Evolutionary conservation across 2,113 vertebrate genomes (phyloP), one percentile per base, ranked within the genome.

Genomic region (Cynopterus brachyotis): DNA sequence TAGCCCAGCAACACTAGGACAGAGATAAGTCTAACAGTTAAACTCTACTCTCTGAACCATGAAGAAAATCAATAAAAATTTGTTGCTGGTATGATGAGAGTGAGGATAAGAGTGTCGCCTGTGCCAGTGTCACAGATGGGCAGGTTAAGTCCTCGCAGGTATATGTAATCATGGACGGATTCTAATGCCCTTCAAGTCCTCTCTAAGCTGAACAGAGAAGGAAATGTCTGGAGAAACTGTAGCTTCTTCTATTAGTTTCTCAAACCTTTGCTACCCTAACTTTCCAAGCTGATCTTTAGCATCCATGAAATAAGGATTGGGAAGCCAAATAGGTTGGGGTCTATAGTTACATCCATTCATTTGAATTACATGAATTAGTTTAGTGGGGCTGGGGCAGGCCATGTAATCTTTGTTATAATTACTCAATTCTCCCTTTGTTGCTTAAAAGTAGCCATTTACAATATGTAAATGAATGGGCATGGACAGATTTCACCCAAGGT

Each of bases 51-150:
- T 96, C 88, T 1, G 42, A 96, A 96, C 94, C 96, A 94, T 96
- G 96, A 79, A 83, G 88, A 90, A 95, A 96, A 97, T 97, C 97
- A 97, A 96, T 97, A 96, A 93, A 97, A 97, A 82, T 82, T 72
- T 93, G 96, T 95, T 97, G 85, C 92, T 28, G 28, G 85, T 47
- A 6, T 95, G 91, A 95, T 96, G 62, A 96, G 85, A 94, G n/a
- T 73, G 67, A 89, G 76, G 92, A 96, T 96, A 97, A 79, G 84
- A 64, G 84, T 80, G 72, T 87, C 42, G 9, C 70, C 37, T 76
- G 45, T 40, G 15, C 81, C 0, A 8, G 72, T 83, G 92, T 96
- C 94, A 86, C 95, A 96, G 81, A 69, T 70, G 75, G 72, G 53
- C 60, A 82, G 81, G 96, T 89, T 96, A 88, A 94, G 88, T 64